Percentiles rank a stretch among this genome's conserved stretches.
phyloP scores from a whole-genome alignment of 2,113 vertebrate species.

The Aythya baeri region DNA sequence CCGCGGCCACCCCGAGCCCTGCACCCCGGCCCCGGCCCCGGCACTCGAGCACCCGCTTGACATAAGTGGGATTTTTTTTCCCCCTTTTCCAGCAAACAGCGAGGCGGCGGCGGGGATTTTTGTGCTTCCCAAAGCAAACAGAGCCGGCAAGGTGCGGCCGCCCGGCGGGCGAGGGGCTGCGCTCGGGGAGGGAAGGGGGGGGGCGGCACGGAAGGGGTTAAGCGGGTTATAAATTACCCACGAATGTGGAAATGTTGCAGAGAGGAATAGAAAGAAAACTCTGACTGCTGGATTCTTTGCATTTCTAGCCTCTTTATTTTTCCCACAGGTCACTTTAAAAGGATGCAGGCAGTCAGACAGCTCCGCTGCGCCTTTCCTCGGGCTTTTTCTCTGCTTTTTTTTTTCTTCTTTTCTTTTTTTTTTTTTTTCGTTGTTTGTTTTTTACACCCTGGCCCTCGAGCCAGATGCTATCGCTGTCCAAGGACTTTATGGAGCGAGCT shows the following conservation, averaged over 20 bases:
- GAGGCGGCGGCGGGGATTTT: rapidly evolving
- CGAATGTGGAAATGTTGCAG: conserved; percentile 57
- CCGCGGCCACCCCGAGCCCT: rapidly evolving
- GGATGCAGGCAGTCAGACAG: conserved; percentile 58
- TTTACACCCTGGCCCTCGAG: conserved; percentile 46
- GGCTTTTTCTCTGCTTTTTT: conserved; percentile 5
- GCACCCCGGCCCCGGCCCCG: rapidly evolving
- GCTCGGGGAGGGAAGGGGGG: background rate
- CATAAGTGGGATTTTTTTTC: rapidly evolving
- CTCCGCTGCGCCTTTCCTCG: conserved; percentile 1
- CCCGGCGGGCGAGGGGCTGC: background rate
- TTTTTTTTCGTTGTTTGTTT: conserved; percentile 4
- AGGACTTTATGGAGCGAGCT: conserved; percentile 35
- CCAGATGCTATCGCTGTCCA: conserved; percentile 52
- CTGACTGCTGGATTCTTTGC: conserved; percentile 67
- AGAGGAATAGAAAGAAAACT: conserved; percentile 62
- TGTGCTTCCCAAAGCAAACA: conserved; percentile 47
- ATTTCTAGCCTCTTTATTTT: conserved; percentile 74
- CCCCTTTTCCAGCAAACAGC: background rate
- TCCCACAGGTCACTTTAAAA: conserved; percentile 72
- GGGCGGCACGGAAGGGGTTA: conserved; percentile 53
- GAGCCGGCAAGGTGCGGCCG: background rate
- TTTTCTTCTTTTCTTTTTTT: conserved; percentile 46
- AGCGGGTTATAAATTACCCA: conserved; percentile 59
- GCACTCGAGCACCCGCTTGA: background rate